These are phyloP conservation scores for Sturnira hondurensis DNA, from an alignment of 2,113 vertebrate genomes.

Conservation along the genomic window DNA sequence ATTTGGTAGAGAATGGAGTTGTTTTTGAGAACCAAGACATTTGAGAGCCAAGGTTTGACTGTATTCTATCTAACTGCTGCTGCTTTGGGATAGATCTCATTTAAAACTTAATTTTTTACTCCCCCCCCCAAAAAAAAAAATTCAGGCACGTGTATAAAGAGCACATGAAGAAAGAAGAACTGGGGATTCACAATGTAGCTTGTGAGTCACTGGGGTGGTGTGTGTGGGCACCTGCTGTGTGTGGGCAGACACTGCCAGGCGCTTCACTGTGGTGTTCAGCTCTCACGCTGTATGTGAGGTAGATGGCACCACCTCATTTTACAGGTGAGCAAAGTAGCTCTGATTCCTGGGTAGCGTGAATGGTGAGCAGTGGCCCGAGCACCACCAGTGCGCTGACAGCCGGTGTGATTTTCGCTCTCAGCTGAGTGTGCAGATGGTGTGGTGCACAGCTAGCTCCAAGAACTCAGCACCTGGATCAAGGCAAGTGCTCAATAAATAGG, in stretches of 20 bases:
- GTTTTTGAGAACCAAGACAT: too few species aligned
- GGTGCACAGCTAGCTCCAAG: too few species aligned
- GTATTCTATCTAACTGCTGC: background rate
- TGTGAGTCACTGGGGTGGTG: background rate
- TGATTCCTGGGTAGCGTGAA: background rate
- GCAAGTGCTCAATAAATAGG: background rate
- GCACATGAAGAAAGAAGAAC: too few species aligned
- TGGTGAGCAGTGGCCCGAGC: background rate
- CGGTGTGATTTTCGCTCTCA: background rate
- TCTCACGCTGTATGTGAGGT: background rate
- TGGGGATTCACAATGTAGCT: background rate
- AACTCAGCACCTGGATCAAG: background rate
- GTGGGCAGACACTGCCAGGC: background rate
- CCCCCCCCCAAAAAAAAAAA: background rate
- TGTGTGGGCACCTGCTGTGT: background rate
- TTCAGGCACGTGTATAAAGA: background rate
- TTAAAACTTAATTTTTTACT: background rate
- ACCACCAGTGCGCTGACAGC: background rate
- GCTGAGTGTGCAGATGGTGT: background rate
- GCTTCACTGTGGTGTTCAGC: background rate
- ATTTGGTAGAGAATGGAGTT: too few species aligned
- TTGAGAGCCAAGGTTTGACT: too few species aligned
- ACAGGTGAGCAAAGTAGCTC: background rate
- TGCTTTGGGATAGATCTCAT: background rate
- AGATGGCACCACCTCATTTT: background rate